Evolutionary conservation across 2,888 invertebrate genomes (phyloP).

Genomic region (Laspeyria flexula): DNA sequence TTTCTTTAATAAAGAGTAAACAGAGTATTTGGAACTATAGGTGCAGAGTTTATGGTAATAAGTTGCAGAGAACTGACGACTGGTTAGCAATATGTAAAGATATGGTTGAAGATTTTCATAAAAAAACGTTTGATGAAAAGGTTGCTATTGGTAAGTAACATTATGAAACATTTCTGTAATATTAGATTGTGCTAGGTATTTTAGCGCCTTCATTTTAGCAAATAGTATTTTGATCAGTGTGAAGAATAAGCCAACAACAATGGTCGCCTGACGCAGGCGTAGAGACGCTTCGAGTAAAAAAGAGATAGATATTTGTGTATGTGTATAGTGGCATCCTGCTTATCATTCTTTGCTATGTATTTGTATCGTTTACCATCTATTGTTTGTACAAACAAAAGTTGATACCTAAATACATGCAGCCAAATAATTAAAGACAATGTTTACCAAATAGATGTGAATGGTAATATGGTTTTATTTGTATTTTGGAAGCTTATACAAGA

Average conservation of each 20-base stretch:
- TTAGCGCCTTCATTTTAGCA: background rate
- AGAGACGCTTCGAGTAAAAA: too few species aligned
- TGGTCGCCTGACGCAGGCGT: background rate
- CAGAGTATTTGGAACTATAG: conserved; percentile 16
- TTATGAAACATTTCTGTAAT: background rate
- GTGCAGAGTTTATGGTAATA: conserved; percentile 4
- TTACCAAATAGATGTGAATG: too few species aligned
- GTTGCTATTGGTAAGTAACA: conserved; percentile 1
- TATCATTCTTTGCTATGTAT: too few species aligned
- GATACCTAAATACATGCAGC: too few species aligned
- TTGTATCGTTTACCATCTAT: too few species aligned
- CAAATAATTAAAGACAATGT: too few species aligned
- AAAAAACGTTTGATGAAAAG: conserved; percentile 1
- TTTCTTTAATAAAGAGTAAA: conserved; percentile 2
- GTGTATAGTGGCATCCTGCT: background rate
- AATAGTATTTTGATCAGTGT: too few species aligned
- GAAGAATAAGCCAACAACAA: background rate
- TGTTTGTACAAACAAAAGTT: too few species aligned
- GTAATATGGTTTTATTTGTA: too few species aligned
- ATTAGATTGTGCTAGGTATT: too few species aligned
- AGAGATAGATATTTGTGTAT: background rate
- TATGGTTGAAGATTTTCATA: conserved; percentile 2
- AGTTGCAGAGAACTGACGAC: conserved; percentile 3
- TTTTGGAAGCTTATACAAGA: too few species aligned
- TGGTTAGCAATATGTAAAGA: conserved; percentile 4